Evolutionary conservation across 2,888 invertebrate species (phyloP).

Genomic region (Schizotus pectinicornis): DNA sequence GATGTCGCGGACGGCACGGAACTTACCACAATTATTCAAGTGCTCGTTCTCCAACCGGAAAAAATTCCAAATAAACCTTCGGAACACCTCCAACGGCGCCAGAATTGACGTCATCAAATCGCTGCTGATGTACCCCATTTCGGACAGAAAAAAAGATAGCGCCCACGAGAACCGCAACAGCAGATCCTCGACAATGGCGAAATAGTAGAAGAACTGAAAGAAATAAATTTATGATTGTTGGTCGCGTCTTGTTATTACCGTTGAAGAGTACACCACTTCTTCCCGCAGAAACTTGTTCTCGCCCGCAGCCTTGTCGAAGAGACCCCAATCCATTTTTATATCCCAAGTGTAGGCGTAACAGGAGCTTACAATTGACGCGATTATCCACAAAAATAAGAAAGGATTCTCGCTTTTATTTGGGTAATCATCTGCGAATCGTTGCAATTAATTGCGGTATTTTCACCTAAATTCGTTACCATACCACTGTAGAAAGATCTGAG

Average conservation of each 20-base stretch:
- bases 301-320: constrained; percentile 77
- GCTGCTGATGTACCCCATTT: constrained; percentile 67
- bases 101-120: constrained; percentile 72
- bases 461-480: constrained; percentile 28
- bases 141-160: constrained; percentile 71
- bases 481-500: constrained; percentile 53
- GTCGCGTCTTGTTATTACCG: constrained; percentile 60
- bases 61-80: constrained; percentile 84
- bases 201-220: constrained; percentile 78
- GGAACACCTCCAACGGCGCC: constrained; percentile 72
- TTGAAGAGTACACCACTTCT: constrained; percentile 80
- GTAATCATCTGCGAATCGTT: constrained; percentile 57
- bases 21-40: constrained; percentile 87
- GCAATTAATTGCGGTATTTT: neutral
- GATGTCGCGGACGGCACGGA: constrained; percentile 86
- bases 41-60: constrained; percentile 90
- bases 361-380: constrained; percentile 71
- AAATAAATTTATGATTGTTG: constrained; percentile 19
- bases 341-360: constrained; percentile 87
- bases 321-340: constrained; percentile 89
- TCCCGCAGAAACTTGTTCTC: constrained; percentile 77
- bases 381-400: constrained; percentile 74
- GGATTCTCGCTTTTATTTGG: constrained; percentile 64
- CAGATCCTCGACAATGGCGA: constrained; percentile 82
- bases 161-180: constrained; percentile 81